These are phyloP conservation scores for Brienomyrus longianalis DNA, from an alignment of 2,113 vertebrate genomes.

Conservation along the genomic window DNA sequence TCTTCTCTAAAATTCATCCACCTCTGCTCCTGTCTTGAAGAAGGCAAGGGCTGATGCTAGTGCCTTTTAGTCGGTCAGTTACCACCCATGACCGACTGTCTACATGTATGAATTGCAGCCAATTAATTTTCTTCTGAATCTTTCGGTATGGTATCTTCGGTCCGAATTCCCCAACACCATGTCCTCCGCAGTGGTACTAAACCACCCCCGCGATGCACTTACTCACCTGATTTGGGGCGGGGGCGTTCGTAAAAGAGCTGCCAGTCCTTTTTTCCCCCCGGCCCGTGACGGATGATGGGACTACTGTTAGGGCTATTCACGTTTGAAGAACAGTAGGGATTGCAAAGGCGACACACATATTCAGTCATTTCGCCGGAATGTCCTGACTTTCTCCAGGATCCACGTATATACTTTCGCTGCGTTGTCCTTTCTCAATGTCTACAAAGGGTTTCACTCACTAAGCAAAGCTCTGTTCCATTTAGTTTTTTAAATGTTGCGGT, in stretches of 20 bases:
- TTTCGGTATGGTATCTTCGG: neutral
- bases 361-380: constrained; percentile 36
- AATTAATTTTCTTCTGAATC: neutral
- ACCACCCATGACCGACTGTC: neutral
- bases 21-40: neutral
- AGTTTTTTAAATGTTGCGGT: neutral
- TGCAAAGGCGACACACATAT: constrained; percentile 30
- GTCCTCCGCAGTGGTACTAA: neutral
- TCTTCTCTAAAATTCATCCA: neutral
- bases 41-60: neutral
- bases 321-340: constrained; percentile 33
- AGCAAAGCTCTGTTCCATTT: neutral
- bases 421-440: constrained; percentile 11
- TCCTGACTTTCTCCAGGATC: constrained; percentile 27
- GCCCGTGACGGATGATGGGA: constrained; percentile 38
- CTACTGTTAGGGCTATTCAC: constrained; percentile 31
- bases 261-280: constrained; percentile 9
- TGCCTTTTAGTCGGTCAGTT: neutral
- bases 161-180: neutral
- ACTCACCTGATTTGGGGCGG: neutral
- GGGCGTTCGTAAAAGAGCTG: constrained; percentile 25
- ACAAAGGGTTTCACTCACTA: neutral
- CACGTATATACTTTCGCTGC: constrained; percentile 6
- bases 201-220: neutral
- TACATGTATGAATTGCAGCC: neutral